phyloP scores from a whole-genome alignment of 2,888 invertebrate genomes.

The Bombylius major region DNA sequence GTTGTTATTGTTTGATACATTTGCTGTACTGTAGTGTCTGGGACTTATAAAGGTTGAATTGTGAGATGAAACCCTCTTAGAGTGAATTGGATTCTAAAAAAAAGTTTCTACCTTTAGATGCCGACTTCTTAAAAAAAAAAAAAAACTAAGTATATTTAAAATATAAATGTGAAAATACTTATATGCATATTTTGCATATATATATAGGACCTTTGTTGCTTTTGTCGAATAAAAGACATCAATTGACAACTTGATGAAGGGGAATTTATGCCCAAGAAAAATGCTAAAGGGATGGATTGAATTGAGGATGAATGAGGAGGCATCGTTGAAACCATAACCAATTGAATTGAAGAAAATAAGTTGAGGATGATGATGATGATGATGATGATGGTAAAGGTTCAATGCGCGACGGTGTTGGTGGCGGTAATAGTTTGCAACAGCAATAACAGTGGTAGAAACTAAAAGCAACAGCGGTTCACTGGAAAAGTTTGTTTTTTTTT shows the following conservation, averaged over 20 bases:
- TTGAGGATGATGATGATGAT: background rate
- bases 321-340: background rate
- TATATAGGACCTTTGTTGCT: too few species aligned
- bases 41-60: background rate
- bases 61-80: background rate
- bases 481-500: background rate
- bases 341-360: background rate
- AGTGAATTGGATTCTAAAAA: background rate
- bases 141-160: too few species aligned
- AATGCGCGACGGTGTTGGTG: background rate
- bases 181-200: too few species aligned
- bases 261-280: constrained; percentile 19
- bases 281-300: constrained; percentile 9
- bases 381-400: too few species aligned
- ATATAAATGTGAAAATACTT: too few species aligned
- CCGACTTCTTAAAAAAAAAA: background rate
- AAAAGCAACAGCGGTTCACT: background rate
- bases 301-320: too few species aligned
- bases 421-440: background rate
- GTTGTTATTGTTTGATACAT: background rate
- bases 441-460: background rate
- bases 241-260: constrained; percentile 22
- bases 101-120: background rate
- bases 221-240: constrained; percentile 6
- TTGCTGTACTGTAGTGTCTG: too few species aligned